Conservation (phyloP, 2,888 invertebrate species). For the Torymus texanus region DNA sequence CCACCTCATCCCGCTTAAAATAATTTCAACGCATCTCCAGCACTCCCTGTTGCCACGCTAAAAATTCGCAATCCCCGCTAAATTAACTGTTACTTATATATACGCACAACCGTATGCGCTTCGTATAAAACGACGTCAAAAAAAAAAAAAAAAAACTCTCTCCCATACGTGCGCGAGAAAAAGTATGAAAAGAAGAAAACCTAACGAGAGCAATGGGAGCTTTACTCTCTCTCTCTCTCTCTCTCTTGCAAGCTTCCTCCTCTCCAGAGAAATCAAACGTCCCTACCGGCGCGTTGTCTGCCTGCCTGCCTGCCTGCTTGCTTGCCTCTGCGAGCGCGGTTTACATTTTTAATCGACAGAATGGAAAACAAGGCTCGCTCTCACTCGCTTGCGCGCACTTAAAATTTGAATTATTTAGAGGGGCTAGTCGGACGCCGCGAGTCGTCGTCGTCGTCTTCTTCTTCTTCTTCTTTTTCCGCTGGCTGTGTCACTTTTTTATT, state of each 20-base stretch:
- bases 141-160: too few species aligned
- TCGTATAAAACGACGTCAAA: too few species aligned
- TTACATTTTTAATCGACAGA: slow-evolving; percentile 64
- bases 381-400: slow-evolving; percentile 62
- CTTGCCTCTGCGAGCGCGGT: slow-evolving; percentile 12
- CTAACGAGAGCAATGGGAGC: background rate
- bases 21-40: too few species aligned
- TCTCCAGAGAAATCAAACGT: slow-evolving; percentile 51
- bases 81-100: too few species aligned
- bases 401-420: slow-evolving; percentile 66
- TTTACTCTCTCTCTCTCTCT: background rate
- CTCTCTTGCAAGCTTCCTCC: background rate
- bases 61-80: too few species aligned
- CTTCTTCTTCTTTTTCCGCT: too few species aligned
- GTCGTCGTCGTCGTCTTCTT: too few species aligned
- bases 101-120: too few species aligned
- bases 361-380: slow-evolving; percentile 58
- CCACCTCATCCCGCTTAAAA: too few species aligned
- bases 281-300: slow-evolving; percentile 3
- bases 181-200: background rate
- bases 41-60: too few species aligned
- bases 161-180: background rate
- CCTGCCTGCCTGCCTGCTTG: slow-evolving; percentile 1
- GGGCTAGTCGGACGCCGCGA: background rate
- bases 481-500: too few species aligned